These are phyloP conservation scores for Turdus rufiventris DNA, from an alignment of 2,113 vertebrate genomes.

Conservation along the genomic window DNA sequence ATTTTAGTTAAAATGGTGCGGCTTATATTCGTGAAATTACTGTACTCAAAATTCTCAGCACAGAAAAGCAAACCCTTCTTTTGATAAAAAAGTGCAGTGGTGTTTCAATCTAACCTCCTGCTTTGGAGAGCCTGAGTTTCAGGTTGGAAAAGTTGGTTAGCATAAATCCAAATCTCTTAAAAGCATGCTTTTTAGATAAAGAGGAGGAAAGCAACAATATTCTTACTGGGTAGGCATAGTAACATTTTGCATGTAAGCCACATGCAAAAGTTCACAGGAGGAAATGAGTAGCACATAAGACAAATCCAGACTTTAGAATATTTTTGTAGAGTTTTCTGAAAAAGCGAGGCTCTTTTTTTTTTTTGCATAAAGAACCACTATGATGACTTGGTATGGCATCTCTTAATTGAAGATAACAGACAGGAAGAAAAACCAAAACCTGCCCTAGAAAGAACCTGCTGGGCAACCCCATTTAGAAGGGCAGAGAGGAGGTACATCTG, in stretches of 20 bases:
- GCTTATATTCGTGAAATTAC: too few species aligned
- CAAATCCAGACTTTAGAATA: background rate
- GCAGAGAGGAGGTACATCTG: background rate
- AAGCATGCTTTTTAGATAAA: background rate
- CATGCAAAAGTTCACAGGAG: background rate
- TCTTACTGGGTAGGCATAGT: background rate
- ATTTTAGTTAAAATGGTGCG: too few species aligned
- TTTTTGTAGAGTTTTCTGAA: background rate
- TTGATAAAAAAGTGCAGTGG: background rate
- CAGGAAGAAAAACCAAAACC: background rate
- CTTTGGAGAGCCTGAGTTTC: background rate
- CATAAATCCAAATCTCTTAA: background rate
- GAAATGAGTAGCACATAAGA: background rate
- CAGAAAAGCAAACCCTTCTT: background rate
- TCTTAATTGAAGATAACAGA: background rate
- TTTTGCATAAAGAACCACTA: background rate
- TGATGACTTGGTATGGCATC: accelerated
- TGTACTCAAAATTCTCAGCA: background rate
- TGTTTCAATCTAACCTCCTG: background rate
- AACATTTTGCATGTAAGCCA: background rate
- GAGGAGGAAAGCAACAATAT: background rate
- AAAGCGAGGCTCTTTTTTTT: background rate
- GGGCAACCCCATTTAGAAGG: background rate
- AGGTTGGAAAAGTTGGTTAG: background rate
- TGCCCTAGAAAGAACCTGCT: background rate